These are phyloP conservation scores for Mimumesa dahlbomi DNA, from an alignment of 2,888 invertebrate species.

Conservation along the genomic window DNA sequence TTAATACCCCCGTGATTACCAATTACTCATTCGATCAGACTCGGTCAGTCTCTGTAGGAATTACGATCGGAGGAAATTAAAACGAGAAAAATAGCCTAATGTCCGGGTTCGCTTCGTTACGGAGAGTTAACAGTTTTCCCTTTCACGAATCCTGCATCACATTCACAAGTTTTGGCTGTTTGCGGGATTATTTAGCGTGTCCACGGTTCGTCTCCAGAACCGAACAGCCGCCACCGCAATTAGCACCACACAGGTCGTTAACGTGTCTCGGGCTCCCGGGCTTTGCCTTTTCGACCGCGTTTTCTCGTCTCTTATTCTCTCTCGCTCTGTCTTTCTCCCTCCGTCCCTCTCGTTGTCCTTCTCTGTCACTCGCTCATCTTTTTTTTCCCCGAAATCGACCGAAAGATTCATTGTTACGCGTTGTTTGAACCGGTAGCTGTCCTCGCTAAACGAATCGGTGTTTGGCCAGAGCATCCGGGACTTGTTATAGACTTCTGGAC, in stretches of 20 bases:
- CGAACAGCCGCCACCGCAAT: slow-evolving; percentile 68
- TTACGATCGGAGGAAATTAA: too few relatives aligned
- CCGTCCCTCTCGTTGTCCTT: not conserved
- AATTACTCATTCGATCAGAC: too few relatives aligned
- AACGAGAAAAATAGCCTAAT: too few relatives aligned
- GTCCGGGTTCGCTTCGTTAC: too few relatives aligned
- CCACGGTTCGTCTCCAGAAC: slow-evolving; percentile 63
- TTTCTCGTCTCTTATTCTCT: slow-evolving; percentile 7
- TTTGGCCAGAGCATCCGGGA: slow-evolving; percentile 33
- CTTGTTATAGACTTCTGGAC: slow-evolving; percentile 13
- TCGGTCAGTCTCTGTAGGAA: too few relatives aligned
- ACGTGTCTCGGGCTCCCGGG: slow-evolving; percentile 64
- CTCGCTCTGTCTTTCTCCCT: not conserved
- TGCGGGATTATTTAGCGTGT: slow-evolving; percentile 67
- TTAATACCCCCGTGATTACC: too few relatives aligned
- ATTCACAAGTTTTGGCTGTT: slow-evolving; percentile 46
- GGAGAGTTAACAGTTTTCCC: slow-evolving; percentile 18
- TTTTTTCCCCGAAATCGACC: slow-evolving; percentile 12
- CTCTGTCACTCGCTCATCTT: not conserved
- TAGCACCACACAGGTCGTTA: slow-evolving; percentile 74
- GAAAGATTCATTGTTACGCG: slow-evolving; percentile 46
- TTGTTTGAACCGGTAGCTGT: slow-evolving; percentile 72
- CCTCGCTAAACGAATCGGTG: slow-evolving; percentile 64
- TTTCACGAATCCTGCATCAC: slow-evolving; percentile 9
- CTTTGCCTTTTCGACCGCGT: slow-evolving; percentile 62